Evolutionary conservation across 2,113 vertebrate genomes (phyloP).

Genomic region (Tyto alba): DNA sequence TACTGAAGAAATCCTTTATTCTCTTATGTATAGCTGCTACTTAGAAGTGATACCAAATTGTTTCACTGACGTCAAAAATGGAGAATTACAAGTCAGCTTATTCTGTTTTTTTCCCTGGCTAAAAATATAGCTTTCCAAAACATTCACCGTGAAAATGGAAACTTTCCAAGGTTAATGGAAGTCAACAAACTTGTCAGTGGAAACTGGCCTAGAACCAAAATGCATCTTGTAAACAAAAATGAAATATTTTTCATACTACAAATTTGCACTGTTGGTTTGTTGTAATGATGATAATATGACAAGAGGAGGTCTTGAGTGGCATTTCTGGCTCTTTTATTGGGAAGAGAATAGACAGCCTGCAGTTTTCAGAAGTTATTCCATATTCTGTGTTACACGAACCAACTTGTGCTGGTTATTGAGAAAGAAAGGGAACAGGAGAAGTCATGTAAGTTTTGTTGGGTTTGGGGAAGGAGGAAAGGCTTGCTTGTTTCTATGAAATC

Average conservation of each 20-base stretch:
- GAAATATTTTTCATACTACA: background rate
- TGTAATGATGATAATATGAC: background rate
- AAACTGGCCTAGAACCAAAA: background rate
- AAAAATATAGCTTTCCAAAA: constrained; percentile 38
- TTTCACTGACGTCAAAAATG: constrained; percentile 42
- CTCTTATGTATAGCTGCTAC: background rate
- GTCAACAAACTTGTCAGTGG: constrained; percentile 7
- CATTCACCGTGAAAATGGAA: constrained; percentile 18
- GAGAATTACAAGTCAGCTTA: constrained; percentile 44
- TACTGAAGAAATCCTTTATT: constrained; percentile 39
- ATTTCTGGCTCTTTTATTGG: background rate
- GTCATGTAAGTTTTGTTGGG: background rate
- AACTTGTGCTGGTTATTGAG: background rate
- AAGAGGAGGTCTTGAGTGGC: background rate
- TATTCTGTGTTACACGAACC: background rate
- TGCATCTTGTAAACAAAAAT: background rate
- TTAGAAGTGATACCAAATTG: constrained; percentile 30
- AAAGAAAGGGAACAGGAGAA: background rate
- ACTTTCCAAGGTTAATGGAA: constrained; percentile 31
- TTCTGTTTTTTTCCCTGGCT: background rate
- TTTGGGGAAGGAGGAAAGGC: background rate
- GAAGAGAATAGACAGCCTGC: background rate
- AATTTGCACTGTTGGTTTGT: background rate
- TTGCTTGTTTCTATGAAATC: background rate
- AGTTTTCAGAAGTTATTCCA: background rate